These are phyloP conservation scores for Enteromius afrohamiltoni DNA, from an alignment of 2,797 vertebrate species.

Conservation along the genomic window DNA sequence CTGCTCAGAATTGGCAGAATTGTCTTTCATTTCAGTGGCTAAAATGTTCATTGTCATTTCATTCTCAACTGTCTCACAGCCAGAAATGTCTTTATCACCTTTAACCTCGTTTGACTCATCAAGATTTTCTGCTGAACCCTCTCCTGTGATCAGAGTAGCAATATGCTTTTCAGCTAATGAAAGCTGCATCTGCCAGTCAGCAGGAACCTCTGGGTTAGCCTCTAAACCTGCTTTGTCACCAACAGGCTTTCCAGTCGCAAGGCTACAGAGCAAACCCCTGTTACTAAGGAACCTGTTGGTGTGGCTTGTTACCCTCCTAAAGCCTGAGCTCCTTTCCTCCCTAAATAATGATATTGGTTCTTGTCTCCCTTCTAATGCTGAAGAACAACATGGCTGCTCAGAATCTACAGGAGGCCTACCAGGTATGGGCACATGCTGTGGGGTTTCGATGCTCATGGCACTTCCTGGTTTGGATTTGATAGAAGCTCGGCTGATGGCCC, in stretches of 20 bases:
- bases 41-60: slow-evolving; percentile 7
- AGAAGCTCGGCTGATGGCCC: slow-evolving; percentile 68
- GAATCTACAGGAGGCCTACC: slow-evolving; percentile 62
- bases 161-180: slow-evolving; percentile 63
- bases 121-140: slow-evolving; percentile 44
- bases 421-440: slow-evolving; percentile 53
- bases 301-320: slow-evolving; percentile 55
- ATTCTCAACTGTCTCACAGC: slow-evolving; percentile 34
- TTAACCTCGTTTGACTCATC: slow-evolving; percentile 41
- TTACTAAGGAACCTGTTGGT: slow-evolving; percentile 51
- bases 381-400: slow-evolving; percentile 76
- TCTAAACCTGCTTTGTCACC: slow-evolving; percentile 55
- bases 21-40: slow-evolving; percentile 20
- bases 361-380: slow-evolving; percentile 53
- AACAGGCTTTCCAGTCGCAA: slow-evolving; percentile 49
- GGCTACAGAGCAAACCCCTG: slow-evolving; percentile 50
- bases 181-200: slow-evolving; percentile 62
- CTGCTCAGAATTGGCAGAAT: slow-evolving; percentile 14
- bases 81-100: slow-evolving; percentile 17
- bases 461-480: slow-evolving; percentile 69
- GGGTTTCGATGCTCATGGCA: slow-evolving; percentile 64
- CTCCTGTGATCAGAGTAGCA: slow-evolving; percentile 62
- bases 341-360: slow-evolving; percentile 58
- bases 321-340: slow-evolving; percentile 58
- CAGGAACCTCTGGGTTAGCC: slow-evolving; percentile 53